These are phyloP conservation scores for Hippoglossus hippoglossus DNA, from an alignment of 2,797 vertebrate genomes.

Conservation along the genomic window DNA sequence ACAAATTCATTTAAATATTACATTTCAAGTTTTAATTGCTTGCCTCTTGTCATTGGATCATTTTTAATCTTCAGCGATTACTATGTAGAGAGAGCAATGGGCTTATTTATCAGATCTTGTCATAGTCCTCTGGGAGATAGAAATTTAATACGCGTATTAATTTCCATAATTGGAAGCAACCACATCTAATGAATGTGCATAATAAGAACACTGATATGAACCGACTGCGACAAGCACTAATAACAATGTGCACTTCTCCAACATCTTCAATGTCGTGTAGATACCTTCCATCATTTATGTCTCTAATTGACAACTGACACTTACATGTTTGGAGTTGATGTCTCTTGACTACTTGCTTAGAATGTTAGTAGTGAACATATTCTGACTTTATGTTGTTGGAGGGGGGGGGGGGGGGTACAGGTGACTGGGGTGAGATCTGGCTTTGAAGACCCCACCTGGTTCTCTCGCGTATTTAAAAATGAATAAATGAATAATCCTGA, in stretches of 20 bases:
- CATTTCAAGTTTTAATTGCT: slow-evolving; percentile 49
- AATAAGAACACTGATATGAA: slow-evolving; percentile 56
- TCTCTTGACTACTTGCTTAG: too few relatives aligned
- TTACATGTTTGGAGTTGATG: too few relatives aligned
- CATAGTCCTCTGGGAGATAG: slow-evolving; percentile 50
- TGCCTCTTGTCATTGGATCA: slow-evolving; percentile 33
- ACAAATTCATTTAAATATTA: slow-evolving; percentile 32
- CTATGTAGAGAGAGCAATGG: slow-evolving; percentile 17
- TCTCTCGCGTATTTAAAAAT: too few relatives aligned
- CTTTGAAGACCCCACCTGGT: too few relatives aligned
- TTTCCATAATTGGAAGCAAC: slow-evolving; percentile 68
- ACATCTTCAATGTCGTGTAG: slow-evolving; percentile 31
- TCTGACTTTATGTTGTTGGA: too few relatives aligned
- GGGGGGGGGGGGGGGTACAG: too few relatives aligned
- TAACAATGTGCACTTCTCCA: slow-evolving; percentile 45
- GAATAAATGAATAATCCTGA: too few relatives aligned
- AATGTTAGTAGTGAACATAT: too few relatives aligned
- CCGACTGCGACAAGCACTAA: slow-evolving; percentile 45
- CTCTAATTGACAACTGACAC: too few relatives aligned
- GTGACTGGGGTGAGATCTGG: too few relatives aligned
- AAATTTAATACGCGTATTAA: slow-evolving; percentile 63
- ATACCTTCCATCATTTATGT: background rate
- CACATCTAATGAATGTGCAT: slow-evolving; percentile 67
- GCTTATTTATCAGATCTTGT: slow-evolving; percentile 60
- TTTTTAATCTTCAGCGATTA: slow-evolving; percentile 32